Percentiles rank a stretch among this genome's conserved stretches.
Conservation (phyloP, 1,140 invertebrate species). For the Listronotus oregonensis region DNA sequence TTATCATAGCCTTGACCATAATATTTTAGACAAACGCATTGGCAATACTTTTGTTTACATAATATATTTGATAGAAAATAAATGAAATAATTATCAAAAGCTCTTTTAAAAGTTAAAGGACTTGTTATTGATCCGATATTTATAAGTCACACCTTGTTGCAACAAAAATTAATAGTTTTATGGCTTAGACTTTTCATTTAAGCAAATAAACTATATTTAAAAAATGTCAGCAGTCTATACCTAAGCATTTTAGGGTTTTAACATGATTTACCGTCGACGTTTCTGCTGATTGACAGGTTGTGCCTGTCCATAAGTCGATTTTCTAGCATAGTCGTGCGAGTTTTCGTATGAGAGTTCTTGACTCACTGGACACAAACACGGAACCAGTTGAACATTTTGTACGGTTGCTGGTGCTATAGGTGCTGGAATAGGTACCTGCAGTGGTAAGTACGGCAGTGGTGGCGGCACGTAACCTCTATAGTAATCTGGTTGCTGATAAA, state of each 20-base stretch:
- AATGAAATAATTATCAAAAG: too few species aligned
- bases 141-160: too few species aligned
- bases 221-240: too few species aligned
- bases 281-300: constrained; percentile 11
- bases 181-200: too few species aligned
- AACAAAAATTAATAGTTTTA: too few species aligned
- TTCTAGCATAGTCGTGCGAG: constrained; percentile 18
- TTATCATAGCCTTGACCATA: too few species aligned
- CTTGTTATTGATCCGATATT: too few species aligned
- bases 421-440: constrained; percentile 45
- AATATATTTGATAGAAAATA: too few species aligned
- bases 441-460: constrained; percentile 35
- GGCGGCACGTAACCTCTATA: constrained; percentile 19
- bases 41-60: too few species aligned
- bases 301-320: constrained; percentile 18
- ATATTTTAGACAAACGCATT: too few species aligned
- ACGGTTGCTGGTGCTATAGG: constrained; percentile 36
- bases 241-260: neutral
- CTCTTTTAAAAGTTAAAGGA: too few species aligned
- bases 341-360: constrained; percentile 36
- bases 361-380: constrained; percentile 60
- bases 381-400: constrained; percentile 60
- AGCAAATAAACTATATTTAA: too few species aligned
- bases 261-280: constrained; percentile 9
- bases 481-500: constrained; percentile 20